A percentile compares a stretch with the other conserved stretches of the same genome.
Conservation (phyloP, 1,140 invertebrate genomes). For the Glossosoma conforme region DNA sequence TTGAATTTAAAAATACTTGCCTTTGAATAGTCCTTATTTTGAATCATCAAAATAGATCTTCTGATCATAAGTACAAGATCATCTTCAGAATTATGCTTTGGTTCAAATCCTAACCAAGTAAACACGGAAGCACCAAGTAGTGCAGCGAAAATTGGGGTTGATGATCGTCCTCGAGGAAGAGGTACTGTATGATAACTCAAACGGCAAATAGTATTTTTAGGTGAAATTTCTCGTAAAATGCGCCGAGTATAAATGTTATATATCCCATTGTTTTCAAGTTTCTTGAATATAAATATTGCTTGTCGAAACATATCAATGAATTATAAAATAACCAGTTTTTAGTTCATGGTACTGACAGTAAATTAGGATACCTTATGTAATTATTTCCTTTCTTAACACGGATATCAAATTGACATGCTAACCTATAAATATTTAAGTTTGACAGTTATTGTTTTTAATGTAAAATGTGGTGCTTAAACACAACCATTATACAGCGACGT, state of each 20-base stretch:
- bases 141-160: neutral
- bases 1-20: slow-evolving; percentile 9
- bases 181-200: too few species aligned
- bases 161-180: neutral
- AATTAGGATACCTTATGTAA: too few species aligned
- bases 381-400: too few species aligned
- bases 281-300: neutral
- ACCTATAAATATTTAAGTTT: too few species aligned
- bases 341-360: too few species aligned
- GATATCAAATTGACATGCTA: too few species aligned
- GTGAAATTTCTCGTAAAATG: neutral
- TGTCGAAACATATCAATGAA: slow-evolving; percentile 6
- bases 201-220: neutral
- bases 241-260: neutral
- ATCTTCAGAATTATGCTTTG: slow-evolving; percentile 57
- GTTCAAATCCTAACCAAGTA: slow-evolving; percentile 43
- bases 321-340: too few species aligned
- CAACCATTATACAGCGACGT: too few species aligned
- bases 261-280: neutral
- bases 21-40: slow-evolving; percentile 68
- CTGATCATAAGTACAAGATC: slow-evolving; percentile 70
- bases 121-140: slow-evolving; percentile 41
- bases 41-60: slow-evolving; percentile 63
- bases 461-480: too few species aligned
- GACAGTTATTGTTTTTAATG: too few species aligned